phyloP scores from a whole-genome alignment of 2,888 invertebrate species.

The Dolomedes plantarius region DNA sequence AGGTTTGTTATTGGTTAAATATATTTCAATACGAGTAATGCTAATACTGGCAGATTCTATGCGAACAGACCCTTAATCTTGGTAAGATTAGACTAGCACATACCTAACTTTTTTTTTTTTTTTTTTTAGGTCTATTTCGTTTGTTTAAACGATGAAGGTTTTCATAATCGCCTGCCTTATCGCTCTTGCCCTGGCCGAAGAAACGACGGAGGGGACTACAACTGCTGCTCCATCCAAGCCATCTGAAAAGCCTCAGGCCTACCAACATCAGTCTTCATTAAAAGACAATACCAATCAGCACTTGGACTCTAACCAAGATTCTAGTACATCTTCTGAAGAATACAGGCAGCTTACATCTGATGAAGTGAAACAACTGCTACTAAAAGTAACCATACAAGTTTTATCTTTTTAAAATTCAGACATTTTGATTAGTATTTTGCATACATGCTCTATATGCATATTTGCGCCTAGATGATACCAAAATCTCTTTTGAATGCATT shows the following conservation, averaged over 20 bases:
- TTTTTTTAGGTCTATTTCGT: neutral
- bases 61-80: no score
- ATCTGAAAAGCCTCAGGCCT: conserved; percentile 32
- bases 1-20: no score
- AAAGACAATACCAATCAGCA: conserved; percentile 47
- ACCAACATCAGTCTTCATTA: conserved; percentile 55
- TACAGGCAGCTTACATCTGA: conserved; percentile 51
- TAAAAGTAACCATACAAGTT: conserved; percentile 29
- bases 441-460: no score
- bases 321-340: conserved; percentile 35
- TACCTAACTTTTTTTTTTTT: no score
- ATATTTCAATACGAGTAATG: no score
- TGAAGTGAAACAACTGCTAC: conserved; percentile 59
- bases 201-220: neutral
- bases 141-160: conserved; percentile 30
- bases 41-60: no score
- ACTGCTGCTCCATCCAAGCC: neutral
- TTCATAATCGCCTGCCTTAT: conserved; percentile 36
- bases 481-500: no score
- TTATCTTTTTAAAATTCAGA: no score
- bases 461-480: no score
- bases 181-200: conserved; percentile 27
- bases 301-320: conserved; percentile 19
- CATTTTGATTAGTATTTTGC: no score
- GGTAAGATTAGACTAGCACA: no score